These are phyloP conservation scores for Heptascelio sp. DNA, from an alignment of 2,888 invertebrate species.

Conservation along the genomic window DNA sequence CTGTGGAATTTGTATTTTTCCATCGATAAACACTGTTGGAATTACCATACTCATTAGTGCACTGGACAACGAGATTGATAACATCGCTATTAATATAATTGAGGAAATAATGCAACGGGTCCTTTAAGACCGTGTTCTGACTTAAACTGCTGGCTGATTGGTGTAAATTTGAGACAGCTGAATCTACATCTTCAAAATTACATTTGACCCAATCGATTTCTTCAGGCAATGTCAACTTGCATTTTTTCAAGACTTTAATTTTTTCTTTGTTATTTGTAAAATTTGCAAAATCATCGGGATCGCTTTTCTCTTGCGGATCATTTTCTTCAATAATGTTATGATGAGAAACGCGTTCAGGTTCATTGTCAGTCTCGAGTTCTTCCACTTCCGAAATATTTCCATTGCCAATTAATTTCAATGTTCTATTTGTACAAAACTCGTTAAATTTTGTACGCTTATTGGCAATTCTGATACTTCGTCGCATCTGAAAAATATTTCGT, in stretches of 20 bases:
- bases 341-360: slow-evolving; percentile 3
- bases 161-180: neutral
- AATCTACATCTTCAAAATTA: slow-evolving; percentile 3
- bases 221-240: slow-evolving; percentile 3
- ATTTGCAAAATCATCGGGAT: neutral
- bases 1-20: neutral
- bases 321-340: neutral
- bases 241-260: neutral
- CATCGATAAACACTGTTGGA: neutral
- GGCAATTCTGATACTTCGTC: slow-evolving; percentile 3
- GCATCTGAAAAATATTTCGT: neutral
- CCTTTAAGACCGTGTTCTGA: neutral
- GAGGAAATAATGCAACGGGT: slow-evolving; percentile 16
- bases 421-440: neutral
- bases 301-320: neutral
- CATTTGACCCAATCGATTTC: slow-evolving; percentile 1
- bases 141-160: neutral
- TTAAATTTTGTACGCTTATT: neutral
- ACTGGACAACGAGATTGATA: neutral
- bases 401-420: neutral
- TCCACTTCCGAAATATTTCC: slow-evolving; percentile 17
- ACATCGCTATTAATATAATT: slow-evolving; percentile 10
- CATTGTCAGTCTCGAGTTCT: slow-evolving; percentile 1
- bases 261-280: neutral
- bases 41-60: slow-evolving; percentile 10